These are phyloP conservation scores for Garrulus glandarius DNA, from an alignment of 2,797 vertebrate genomes.

Conservation along the genomic window DNA sequence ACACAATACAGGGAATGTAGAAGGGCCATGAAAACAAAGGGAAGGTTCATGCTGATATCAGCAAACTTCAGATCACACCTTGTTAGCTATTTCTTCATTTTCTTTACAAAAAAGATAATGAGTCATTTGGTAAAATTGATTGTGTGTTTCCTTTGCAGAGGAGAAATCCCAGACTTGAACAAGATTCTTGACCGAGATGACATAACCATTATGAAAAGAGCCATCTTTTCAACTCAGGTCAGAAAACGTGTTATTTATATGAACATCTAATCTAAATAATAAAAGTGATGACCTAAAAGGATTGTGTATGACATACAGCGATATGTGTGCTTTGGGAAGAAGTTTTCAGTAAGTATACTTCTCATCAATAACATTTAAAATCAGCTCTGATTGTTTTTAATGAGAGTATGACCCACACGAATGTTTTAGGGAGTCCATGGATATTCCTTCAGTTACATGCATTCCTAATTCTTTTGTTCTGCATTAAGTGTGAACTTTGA, in stretches of 20 bases:
- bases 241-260: neutral
- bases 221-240: conserved; percentile 96
- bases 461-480: neutral
- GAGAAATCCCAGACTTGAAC: conserved; percentile 92
- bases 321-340: neutral
- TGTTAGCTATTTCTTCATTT: neutral
- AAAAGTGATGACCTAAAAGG: neutral
- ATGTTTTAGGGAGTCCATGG: neutral
- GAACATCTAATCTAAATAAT: neutral
- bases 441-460: neutral
- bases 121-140: neutral
- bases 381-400: neutral
- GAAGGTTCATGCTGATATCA: neutral
- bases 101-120: neutral
- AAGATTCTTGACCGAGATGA: conserved; percentile 93
- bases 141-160: conserved; percentile 78
- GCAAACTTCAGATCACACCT: neutral
- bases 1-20: neutral
- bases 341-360: neutral
- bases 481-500: neutral
- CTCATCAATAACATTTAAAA: neutral
- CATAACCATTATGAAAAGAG: conserved; percentile 94
- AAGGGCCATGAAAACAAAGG: neutral
- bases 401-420: neutral
- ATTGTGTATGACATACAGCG: neutral